Evolutionary conservation across 2,888 invertebrate species (phyloP).

Genomic region (Pheosia gnoma): DNA sequence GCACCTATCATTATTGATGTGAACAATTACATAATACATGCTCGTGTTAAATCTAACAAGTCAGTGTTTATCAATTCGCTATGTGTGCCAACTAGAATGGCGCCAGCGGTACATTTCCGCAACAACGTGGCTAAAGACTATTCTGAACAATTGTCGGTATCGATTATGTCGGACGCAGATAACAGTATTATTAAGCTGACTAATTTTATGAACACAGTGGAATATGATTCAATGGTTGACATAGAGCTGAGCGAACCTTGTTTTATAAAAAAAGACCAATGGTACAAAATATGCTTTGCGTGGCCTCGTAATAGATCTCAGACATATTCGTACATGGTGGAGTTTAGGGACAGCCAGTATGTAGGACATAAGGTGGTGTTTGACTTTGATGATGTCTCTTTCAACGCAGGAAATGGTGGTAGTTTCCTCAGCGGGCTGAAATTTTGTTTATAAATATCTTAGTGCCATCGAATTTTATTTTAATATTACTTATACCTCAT

Average conservation of each 20-base stretch:
- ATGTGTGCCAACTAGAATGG: conserved; percentile 73
- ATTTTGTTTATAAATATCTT: conserved; percentile 64
- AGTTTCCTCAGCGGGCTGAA: conserved; percentile 75
- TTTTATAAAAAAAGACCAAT: conserved; percentile 70
- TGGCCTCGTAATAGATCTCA: conserved; percentile 66
- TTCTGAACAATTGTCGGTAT: conserved; percentile 69
- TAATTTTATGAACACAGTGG: conserved; percentile 66
- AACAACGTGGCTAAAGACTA: conserved; percentile 63
- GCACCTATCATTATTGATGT: conserved; percentile 70
- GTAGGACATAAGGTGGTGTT: conserved; percentile 64
- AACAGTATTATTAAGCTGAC: conserved; percentile 63
- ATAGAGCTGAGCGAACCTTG: conserved; percentile 72
- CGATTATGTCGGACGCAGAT: conserved; percentile 63
- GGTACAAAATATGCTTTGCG: conserved; percentile 72
- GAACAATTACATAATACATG: conserved; percentile 59
- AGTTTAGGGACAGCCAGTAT: conserved; percentile 64
- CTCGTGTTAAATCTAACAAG: conserved; percentile 70
- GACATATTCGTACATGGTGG: conserved; percentile 69
- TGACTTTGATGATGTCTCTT: conserved; percentile 72
- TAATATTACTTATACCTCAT: conserved; percentile 13
- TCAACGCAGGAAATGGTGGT: conserved; percentile 56
- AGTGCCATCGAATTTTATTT: conserved; percentile 8
- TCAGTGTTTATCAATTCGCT: conserved; percentile 76
- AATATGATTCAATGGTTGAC: conserved; percentile 73
- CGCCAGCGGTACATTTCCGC: conserved; percentile 65